Base-by-base conservation (phyloP, 1,140 invertebrate species). In the Anoplophora glabripennis region DNA sequence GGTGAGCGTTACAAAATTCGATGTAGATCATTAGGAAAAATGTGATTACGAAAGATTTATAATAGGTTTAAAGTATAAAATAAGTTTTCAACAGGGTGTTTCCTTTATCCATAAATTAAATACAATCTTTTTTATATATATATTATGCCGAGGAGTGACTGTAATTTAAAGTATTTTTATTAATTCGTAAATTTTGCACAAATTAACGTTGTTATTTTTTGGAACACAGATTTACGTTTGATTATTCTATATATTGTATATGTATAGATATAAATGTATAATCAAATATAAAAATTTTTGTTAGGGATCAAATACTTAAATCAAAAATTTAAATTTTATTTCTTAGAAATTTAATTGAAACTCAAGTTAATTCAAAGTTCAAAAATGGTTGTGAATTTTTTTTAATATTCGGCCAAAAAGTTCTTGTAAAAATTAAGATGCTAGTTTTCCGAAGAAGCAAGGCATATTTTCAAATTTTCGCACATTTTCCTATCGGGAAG, bases 1-100 rank as follows among this genome's bases (percentile, higher is more conserved):
- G 18, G 10, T 10, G n/a, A 34, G 18, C n/a, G 48, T 51, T 55
- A 40, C 52, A 46, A 40, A 61, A 54, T 14, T 12, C 12, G 10
- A 52, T 34, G 33, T 35, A 53, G 51, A 7, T 18, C 51, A 33
- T 28, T 47, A 47, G n/a, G 45, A 28, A 40, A 17, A 53, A 42
- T 33, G 17, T 18, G 21, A 35, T 21, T 14, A 35, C n/a, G 21
- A 51, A 51, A 37, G 14, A 11, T 15, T 14, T 14, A 28, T 47
- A 18, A n/a, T 11, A 14, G n/a, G 14, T 15, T 18, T 12, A 11
- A 47, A 18, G 15, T 47, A 4, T n/a, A n/a, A 18, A 18, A 14
- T n/a, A n/a, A 18, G 45, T n/a, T 18, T 28, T 11, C 11, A 3
- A 28, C 14, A 18, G n/a, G n/a, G 17, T 18, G 11, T 12, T 47